Conservation (phyloP, 2,888 invertebrate genomes). For the Drosophila multiciliata region DNA sequence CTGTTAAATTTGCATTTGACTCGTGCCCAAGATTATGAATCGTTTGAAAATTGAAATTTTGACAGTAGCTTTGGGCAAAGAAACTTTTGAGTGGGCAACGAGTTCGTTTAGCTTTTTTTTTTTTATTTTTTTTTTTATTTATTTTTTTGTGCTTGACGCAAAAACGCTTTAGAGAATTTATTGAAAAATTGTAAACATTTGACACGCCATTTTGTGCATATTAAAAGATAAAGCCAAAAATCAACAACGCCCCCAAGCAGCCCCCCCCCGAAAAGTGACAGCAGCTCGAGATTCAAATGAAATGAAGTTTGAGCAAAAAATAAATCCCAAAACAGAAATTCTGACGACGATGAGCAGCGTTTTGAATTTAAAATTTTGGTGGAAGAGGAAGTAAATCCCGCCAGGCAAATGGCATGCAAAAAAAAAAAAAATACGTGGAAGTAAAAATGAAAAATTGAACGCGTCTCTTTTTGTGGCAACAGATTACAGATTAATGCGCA, state of each 20-base stretch:
- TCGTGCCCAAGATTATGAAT: constrained; percentile 12
- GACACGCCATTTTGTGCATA: constrained; percentile 77
- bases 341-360: constrained; percentile 14
- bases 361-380: constrained; percentile 45
- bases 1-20: constrained; percentile 22
- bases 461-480: constrained; percentile 56
- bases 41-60: constrained; percentile 19
- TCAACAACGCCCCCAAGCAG: constrained; percentile 62
- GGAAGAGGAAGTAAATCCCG: constrained; percentile 14
- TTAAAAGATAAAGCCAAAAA: constrained; percentile 76
- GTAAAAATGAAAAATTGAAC: constrained; percentile 19
- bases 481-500: constrained; percentile 70
- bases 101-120: constrained; percentile 24
- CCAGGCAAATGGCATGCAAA: constrained; percentile 52
- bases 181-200: constrained; percentile 73
- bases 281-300: constrained; percentile 4
- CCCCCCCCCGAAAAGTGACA: constrained; percentile 6
- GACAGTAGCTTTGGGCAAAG: constrained; percentile 42
- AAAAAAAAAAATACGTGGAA: background rate
- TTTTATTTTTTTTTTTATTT: background rate
- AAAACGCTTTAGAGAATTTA: constrained; percentile 61
- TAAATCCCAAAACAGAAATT: background rate
- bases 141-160: background rate
- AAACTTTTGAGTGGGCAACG: constrained; percentile 7
- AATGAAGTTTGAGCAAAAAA: constrained; percentile 8